These are phyloP conservation scores for Drosophila ironensis DNA, from an alignment of 1,140 invertebrate species.

Conservation along the genomic window DNA sequence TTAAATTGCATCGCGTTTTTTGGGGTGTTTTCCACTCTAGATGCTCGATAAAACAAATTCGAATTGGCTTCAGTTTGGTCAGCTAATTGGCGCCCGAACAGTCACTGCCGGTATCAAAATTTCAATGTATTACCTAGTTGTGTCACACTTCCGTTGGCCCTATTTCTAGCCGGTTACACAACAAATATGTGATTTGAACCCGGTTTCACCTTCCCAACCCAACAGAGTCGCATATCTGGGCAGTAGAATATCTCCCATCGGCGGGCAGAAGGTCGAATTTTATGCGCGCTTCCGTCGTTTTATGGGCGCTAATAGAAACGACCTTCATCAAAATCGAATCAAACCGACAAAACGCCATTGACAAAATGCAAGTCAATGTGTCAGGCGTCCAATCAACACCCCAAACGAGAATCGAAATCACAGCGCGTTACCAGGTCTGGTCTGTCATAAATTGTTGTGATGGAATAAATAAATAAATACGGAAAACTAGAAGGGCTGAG, in stretches of 20 bases:
- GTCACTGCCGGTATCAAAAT: too few species aligned
- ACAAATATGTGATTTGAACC: constrained; percentile 14
- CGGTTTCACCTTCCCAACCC: neutral
- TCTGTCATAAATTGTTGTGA: constrained; percentile 45
- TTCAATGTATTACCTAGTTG: too few species aligned
- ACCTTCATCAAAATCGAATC: constrained; percentile 72
- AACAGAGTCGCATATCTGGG: constrained; percentile 5
- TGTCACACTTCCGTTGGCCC: too few species aligned
- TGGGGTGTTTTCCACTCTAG: constrained; percentile 25
- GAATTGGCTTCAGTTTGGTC: constrained; percentile 19
- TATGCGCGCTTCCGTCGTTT: constrained; percentile 36
- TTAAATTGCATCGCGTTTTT: constrained; percentile 63
- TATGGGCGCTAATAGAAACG: constrained; percentile 50
- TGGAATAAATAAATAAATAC: constrained; percentile 25
- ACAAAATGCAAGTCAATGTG: constrained; percentile 73
- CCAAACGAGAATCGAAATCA: constrained; percentile 39
- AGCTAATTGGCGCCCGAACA: constrained; percentile 36
- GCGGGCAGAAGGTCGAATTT: constrained; percentile 24
- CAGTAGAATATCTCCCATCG: constrained; percentile 4
- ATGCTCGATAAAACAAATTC: constrained; percentile 35
- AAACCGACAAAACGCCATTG: constrained; percentile 56
- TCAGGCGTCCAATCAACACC: constrained; percentile 52
- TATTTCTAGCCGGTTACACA: constrained; percentile 1
- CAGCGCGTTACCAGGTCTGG: constrained; percentile 19
- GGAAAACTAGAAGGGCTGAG: constrained; percentile 29